These are phyloP conservation scores for Boleophthalmus pectinirostris DNA, from an alignment of 2,113 vertebrate genomes.

Conservation along the genomic window DNA sequence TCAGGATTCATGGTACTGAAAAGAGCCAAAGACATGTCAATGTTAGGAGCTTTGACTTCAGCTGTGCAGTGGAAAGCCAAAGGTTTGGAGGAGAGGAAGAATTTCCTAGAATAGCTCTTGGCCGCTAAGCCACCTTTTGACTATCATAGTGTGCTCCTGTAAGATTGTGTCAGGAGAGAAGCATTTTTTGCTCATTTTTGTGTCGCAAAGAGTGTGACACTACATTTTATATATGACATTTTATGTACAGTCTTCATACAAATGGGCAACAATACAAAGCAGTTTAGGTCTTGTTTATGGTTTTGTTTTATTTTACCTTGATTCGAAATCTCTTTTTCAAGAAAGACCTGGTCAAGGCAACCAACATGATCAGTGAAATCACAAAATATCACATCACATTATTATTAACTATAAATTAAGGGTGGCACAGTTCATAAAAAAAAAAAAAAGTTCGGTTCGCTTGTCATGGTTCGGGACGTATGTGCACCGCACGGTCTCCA, in stretches of 20 bases:
- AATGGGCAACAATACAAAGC: too few relatives aligned
- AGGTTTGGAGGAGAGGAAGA: conserved; percentile 68
- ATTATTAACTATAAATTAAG: not conserved
- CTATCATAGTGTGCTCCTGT: conserved; percentile 70
- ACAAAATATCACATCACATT: too few relatives aligned
- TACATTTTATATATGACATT: conserved; percentile 16
- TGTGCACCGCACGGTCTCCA: too few relatives aligned
- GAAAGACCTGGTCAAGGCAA: too few relatives aligned
- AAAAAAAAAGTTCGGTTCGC: too few relatives aligned
- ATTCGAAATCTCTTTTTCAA: too few relatives aligned
- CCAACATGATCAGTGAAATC: too few relatives aligned
- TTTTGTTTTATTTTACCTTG: too few relatives aligned
- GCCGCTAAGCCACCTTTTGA: conserved; percentile 73
- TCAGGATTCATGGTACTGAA: conserved; percentile 37
- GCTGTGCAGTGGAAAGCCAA: conserved; percentile 53
- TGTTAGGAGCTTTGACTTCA: conserved; percentile 47
- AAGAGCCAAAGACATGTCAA: conserved; percentile 36
- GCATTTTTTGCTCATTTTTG: conserved; percentile 61
- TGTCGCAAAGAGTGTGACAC: conserved; percentile 47
- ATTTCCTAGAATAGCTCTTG: conserved; percentile 73
- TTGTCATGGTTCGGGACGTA: too few relatives aligned
- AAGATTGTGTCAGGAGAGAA: conserved; percentile 72
- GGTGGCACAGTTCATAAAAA: too few relatives aligned
- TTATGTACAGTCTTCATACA: too few relatives aligned
- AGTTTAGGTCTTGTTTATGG: too few relatives aligned